Evolutionary conservation across 1,140 invertebrate genomes (phyloP), one percentile per base, ranked within the genome.

Genomic region (Temnothorax longispinosus): DNA sequence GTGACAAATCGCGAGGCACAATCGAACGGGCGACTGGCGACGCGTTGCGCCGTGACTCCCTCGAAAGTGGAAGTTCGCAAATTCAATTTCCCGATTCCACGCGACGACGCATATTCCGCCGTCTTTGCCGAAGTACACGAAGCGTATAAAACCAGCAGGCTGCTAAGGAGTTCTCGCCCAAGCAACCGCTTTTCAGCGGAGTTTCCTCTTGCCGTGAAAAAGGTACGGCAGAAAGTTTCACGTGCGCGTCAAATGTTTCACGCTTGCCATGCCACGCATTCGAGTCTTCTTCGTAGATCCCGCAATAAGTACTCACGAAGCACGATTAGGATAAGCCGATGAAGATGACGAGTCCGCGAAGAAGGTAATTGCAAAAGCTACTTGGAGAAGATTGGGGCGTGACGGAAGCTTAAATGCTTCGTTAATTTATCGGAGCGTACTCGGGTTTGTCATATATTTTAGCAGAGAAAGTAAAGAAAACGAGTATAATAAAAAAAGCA

Each of bases 61-160:
- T 32, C 65, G 81, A 85, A 85, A 82, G 74, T 64, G 52, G 77
- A 91, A 91, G 82, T 90, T 91, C 74, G 89, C 77, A 89, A 91
- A 91, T 91, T 91, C 89, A 90, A 91, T 90, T 91, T 91, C 89
- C 88, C 89, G 82, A 87, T 88, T 90, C 89, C 89, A 52, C 81
- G 89, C 85, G 85, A 71, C 86, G 77, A 60, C 88, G 82, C 89
- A 90, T 90, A 90, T 90, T 88, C 86, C 87, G 82, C 60, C 89
- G 86, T 75, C 71, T 76, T 60, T 47, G 47, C 58, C 72, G 52
- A 77, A 86, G 54, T 85, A 87, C 89, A 58, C 89, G 89, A 75
- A 86, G 86, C 86, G 87, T 88, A 82, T 88, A 90, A 90, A 90
- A 87, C 87, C 71, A 81, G 50, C 75, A 85, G 76, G 85, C 76